A percentile compares a stretch with the other conserved stretches of the same genome.
phyloP scores from a whole-genome alignment of 1,140 invertebrate genomes.

The Drosophila littoralis region DNA sequence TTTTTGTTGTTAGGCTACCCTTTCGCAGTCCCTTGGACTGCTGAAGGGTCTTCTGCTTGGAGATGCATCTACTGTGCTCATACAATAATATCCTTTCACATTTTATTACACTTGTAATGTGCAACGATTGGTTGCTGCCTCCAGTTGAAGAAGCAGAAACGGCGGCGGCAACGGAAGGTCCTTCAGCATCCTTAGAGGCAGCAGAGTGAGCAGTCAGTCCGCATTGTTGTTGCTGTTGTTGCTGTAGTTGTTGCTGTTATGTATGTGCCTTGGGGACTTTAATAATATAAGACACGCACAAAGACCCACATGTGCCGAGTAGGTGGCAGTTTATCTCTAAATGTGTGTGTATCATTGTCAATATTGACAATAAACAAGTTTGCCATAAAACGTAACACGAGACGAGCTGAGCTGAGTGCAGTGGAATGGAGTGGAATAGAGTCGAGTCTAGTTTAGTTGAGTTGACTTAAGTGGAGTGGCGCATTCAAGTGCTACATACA shows the following conservation, averaged over 20 bases:
- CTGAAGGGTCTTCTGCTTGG: constrained; percentile 32
- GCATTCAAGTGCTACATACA: constrained; percentile 38
- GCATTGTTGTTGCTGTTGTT: constrained; percentile 13
- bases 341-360: constrained; percentile 66
- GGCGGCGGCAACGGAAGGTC: constrained; percentile 17
- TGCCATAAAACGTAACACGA: constrained; percentile 75
- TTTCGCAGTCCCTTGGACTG: background rate
- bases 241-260: constrained; percentile 20
- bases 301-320: constrained; percentile 29
- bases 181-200: constrained; percentile 17
- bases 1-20: constrained; percentile 22
- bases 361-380: constrained; percentile 83
- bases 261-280: constrained; percentile 60
- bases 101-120: constrained; percentile 82
- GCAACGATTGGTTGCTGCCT: constrained; percentile 62
- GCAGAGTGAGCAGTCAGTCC: constrained; percentile 52
- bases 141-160: constrained; percentile 2
- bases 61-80: constrained; percentile 26
- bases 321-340: constrained; percentile 34
- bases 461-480: constrained; percentile 26
- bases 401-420: constrained; percentile 3
- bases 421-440: background rate
- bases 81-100: constrained; percentile 78
- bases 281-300: constrained; percentile 63
- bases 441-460: constrained; percentile 4